Base-by-base conservation (phyloP, 2,113 vertebrate genomes). In the Archocentrus centrarchus region DNA sequence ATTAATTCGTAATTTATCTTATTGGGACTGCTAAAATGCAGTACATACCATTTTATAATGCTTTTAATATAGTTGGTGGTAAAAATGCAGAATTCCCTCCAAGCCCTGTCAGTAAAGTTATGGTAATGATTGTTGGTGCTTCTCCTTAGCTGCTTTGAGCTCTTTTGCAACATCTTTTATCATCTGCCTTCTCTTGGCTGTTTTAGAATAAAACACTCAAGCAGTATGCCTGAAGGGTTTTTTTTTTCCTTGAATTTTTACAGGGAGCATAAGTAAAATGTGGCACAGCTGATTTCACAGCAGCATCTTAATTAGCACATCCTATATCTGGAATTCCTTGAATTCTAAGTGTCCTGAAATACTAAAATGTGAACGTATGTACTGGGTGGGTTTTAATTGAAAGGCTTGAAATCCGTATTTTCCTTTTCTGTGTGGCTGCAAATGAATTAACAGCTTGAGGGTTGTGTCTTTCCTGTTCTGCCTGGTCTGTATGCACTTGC, bases 381-480 rank as follows among this genome's bases (percentile, higher is more conserved):
- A 59, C 41, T 59, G 13, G 3, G 1, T 64, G 44, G 9, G 17
- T 44, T 37, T 80, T 70, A 75, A 86, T 66, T 85, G 22, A 84
- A 80, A 62, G 17, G 17, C 59, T 59, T 81, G 17, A 80, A 91
- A 86, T 82, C 63, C 60, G 32, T 11, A 14, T 63, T 79, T 88
- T 82, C 61, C 11, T 18, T 76, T 15, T 83, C 39, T 80, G 60
- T 76, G 60, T 68, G 60, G n/a, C 66, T 85, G 81, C 1, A 0
- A 30, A 59, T 88, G 44, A 64, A 77, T 87, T 80, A 88, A 87
- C 85, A 86, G 22, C 83, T 85, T 53, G 59, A 80, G 80, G 61
- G 77, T 83, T 89, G 27, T 93, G 55, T 93, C 39, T 92, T 78
- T 89, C 77, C 80, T 83, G 1, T 66, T 88, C 66, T 91, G 64